Conservation (phyloP, 2,888 invertebrate species). For the Himalopsyche kuldschensis region DNA sequence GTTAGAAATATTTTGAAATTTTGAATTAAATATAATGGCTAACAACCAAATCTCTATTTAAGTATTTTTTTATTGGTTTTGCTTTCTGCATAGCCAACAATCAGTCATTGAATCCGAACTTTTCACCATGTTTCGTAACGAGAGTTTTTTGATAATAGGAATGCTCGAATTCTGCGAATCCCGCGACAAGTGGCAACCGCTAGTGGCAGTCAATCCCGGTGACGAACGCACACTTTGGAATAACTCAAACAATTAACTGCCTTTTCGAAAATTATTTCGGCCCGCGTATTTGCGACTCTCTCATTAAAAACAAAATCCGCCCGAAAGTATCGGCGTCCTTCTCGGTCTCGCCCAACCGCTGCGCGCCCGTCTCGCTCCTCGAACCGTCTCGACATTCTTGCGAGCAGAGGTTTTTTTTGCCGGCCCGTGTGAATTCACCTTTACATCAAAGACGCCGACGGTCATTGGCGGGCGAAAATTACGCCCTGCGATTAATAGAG, state of each 20-base stretch:
- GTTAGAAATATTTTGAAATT: no score
- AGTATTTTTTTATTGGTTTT: no score
- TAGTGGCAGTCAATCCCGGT: not conserved
- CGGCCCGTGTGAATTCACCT: conserved; percentile 20
- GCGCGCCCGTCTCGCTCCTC: not conserved
- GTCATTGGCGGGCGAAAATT: not conserved
- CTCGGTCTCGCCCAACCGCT: not conserved
- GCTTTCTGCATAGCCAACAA: no score
- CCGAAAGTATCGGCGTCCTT: not conserved
- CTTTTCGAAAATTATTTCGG: not conserved
- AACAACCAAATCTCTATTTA: no score
- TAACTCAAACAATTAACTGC: conserved; percentile 20
- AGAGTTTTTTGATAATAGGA: no score
- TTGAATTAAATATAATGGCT: no score
- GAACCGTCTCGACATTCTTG: not conserved
- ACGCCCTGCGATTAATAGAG: not conserved
- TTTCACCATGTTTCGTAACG: no score
- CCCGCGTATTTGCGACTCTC: not conserved
- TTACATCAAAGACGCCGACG: conserved; percentile 27
- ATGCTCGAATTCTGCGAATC: no score
- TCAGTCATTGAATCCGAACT: no score
- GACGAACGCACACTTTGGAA: not conserved
- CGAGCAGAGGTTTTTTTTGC: conserved; percentile 9
- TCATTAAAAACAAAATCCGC: conserved; percentile 5
- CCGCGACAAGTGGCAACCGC: no score